Conservation (phyloP, 2,113 vertebrate species). For the Cichladusa arquata region DNA sequence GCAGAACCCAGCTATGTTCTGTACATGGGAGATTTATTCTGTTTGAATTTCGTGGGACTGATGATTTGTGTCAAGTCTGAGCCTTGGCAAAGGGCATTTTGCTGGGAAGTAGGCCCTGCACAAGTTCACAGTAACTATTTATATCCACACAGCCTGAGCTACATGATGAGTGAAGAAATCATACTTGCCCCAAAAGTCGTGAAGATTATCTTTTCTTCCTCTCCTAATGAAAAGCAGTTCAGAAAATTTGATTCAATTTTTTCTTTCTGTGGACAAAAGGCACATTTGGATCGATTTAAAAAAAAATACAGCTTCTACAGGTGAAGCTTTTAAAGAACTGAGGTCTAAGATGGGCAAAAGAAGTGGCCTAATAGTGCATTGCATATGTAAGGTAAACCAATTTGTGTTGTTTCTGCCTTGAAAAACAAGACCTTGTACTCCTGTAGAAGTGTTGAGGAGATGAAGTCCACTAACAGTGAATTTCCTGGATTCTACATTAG, state of each 20-base stretch:
- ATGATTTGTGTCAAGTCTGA: background rate
- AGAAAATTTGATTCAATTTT: background rate
- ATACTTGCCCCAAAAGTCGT: background rate
- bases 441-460: background rate
- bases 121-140: background rate
- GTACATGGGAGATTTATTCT: background rate
- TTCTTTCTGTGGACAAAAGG: background rate
- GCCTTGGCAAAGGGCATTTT: background rate
- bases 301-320: background rate
- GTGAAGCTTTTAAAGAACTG: background rate
- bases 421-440: background rate
- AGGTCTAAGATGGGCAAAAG: background rate
- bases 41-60: background rate
- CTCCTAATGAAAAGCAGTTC: background rate
- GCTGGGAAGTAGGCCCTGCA: background rate
- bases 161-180: background rate
- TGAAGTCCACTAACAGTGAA: background rate
- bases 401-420: background rate
- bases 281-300: background rate
- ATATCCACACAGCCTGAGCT: background rate
- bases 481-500: background rate
- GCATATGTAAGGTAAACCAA: background rate
- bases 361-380: background rate
- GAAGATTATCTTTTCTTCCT: background rate
- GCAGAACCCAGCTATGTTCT: background rate